Percentiles rank a stretch among this genome's conserved stretches.
Evolutionary conservation across 2,888 invertebrate genomes (phyloP).

Genomic region (Cheilosia variabilis): DNA sequence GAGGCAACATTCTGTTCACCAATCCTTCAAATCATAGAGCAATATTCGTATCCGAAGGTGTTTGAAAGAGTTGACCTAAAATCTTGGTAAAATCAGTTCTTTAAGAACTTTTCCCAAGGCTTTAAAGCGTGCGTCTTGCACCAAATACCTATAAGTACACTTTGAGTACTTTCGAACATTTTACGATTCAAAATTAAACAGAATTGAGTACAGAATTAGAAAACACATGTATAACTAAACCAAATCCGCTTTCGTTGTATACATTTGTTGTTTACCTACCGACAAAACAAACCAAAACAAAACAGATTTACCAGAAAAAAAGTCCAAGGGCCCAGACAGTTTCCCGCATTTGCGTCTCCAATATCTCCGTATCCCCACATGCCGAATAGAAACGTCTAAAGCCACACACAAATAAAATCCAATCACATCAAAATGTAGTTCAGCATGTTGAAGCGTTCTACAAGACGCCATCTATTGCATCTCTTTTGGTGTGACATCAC

Average conservation of each 20-base stretch:
- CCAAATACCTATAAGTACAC: no score
- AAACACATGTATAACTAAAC: background rate
- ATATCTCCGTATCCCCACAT: constrained; percentile 13
- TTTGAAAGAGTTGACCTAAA: no score
- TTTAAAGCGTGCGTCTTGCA: no score
- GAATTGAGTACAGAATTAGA: no score
- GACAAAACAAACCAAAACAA: constrained; percentile 51
- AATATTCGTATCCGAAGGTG: no score
- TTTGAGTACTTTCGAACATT: no score
- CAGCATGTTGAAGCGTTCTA: constrained; percentile 16
- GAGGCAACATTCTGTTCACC: no score
- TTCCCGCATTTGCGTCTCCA: constrained; percentile 39
- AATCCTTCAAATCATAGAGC: no score
- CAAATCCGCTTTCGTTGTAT: constrained; percentile 18
- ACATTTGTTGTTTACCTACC: constrained; percentile 45
- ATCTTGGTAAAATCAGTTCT: no score
- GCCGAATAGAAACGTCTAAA: background rate
- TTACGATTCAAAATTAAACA: no score
- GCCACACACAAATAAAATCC: constrained; percentile 18
- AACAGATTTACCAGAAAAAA: constrained; percentile 19
- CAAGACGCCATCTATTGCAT: constrained; percentile 35
- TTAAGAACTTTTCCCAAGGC: no score
- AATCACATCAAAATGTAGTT: constrained; percentile 30
- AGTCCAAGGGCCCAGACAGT: constrained; percentile 64
- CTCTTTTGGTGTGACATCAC: constrained; percentile 64